Percentiles rank a stretch among this genome's conserved stretches.
These are phyloP conservation scores for Chrysodeixis includens DNA, from an alignment of 2,888 invertebrate species.

Conservation along the genomic window DNA sequence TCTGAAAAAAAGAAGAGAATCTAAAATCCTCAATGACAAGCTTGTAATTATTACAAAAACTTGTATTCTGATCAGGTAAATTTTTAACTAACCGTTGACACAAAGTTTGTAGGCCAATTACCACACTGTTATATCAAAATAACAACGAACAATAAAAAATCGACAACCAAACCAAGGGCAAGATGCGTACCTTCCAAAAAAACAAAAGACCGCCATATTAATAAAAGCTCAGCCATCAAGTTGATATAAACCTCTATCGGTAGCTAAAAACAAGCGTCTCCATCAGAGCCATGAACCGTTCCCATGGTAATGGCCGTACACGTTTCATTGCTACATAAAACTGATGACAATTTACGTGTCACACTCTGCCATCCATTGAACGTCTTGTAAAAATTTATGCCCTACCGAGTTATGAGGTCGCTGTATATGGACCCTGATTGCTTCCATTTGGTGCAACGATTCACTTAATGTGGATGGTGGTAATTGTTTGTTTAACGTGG, in stretches of 20 bases:
- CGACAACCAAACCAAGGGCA: not conserved
- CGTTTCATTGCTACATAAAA: constrained; percentile 56
- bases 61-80: too few relatives aligned
- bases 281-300: constrained; percentile 30
- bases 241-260: not conserved
- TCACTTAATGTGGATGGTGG: constrained; percentile 20
- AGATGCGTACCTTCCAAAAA: not conserved
- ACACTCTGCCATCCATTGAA: constrained; percentile 59
- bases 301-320: constrained; percentile 49
- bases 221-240: not conserved
- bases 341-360: constrained; percentile 63
- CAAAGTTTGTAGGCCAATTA: too few relatives aligned
- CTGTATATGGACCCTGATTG: constrained; percentile 63
- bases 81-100: too few relatives aligned
- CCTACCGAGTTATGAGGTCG: constrained; percentile 65
- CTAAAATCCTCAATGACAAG: too few relatives aligned
- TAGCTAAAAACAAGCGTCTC: constrained; percentile 1
- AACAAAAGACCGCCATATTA: not conserved
- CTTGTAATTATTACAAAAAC: too few relatives aligned
- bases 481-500: not conserved
- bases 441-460: constrained; percentile 51
- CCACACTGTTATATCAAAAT: too few relatives aligned
- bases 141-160: not conserved
- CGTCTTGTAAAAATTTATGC: constrained; percentile 68
- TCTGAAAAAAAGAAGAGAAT: too few relatives aligned